Evolutionary conservation across 1,140 invertebrate genomes (phyloP).

Genomic region (Drosophila obscura): DNA sequence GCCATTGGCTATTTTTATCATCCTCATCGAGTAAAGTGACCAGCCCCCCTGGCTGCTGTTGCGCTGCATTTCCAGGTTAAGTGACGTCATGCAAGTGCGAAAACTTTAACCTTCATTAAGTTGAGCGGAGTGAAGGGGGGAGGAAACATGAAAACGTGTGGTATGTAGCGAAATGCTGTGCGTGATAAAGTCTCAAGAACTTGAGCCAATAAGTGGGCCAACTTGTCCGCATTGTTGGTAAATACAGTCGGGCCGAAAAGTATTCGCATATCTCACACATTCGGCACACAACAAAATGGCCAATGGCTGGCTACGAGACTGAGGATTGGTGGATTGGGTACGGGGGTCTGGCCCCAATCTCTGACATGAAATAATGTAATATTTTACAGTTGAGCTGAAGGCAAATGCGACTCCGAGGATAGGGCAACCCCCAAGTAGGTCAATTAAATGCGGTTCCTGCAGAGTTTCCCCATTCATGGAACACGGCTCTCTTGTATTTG

Average conservation of each 20-base stretch:
- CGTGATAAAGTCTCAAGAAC: slow-evolving; percentile 57
- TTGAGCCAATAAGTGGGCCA: slow-evolving; percentile 59
- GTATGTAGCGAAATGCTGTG: slow-evolving; percentile 28
- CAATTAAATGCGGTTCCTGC: slow-evolving; percentile 71
- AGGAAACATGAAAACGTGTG: too few species aligned
- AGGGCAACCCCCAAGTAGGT: slow-evolving; percentile 62
- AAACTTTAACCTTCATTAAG: slow-evolving; percentile 61
- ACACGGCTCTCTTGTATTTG: slow-evolving; percentile 36
- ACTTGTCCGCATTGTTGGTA: slow-evolving; percentile 68
- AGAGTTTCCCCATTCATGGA: slow-evolving; percentile 28
- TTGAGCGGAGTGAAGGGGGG: background rate
- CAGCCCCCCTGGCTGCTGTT: slow-evolving; percentile 12
- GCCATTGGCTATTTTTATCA: slow-evolving; percentile 64
- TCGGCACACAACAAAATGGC: slow-evolving; percentile 61
- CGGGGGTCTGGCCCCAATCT: slow-evolving; percentile 54
- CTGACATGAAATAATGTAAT: slow-evolving; percentile 72
- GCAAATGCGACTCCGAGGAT: slow-evolving; percentile 59
- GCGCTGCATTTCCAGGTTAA: background rate
- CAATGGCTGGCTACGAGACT: slow-evolving; percentile 4
- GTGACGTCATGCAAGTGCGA: slow-evolving; percentile 53
- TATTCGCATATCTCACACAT: slow-evolving; percentile 57
- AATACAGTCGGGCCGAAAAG: slow-evolving; percentile 36
- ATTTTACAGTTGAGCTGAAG: slow-evolving; percentile 67
- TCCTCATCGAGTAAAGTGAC: slow-evolving; percentile 34
- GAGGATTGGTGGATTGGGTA: background rate